Base-by-base conservation (phyloP, 2,888 invertebrate species). In the Diploptera punctata region DNA sequence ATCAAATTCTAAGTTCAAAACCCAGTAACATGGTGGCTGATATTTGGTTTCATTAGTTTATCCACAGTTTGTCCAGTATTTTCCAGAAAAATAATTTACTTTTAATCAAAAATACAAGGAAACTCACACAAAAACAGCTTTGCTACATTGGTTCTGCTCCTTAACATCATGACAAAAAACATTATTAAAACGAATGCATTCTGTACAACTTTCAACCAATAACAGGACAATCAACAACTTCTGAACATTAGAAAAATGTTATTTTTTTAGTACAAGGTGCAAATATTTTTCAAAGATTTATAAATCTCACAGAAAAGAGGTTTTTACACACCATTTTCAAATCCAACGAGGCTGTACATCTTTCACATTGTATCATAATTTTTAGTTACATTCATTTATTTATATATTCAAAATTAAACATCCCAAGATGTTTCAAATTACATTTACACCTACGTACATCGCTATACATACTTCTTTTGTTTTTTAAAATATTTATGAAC, bases 401-500 rank as follows among this genome's bases (percentile, higher is more conserved):
- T 65, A 47, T 13, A 65, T 65, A 65, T 47, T 65, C 65, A 65
- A 44, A 65, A 65, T 47, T 29, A n/a, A 47, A 26, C 65, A 65
- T 65, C 65, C 29, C 43, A 18, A 24, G 65, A 65, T 47, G n/a
- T 16, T 24, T 4, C 19, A 24, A 21, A 62, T 62, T n/a, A 47
- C 65, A 65, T 47, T 65, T 65, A 47, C 47, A 44, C 24, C 47
- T 65, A 65, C n/a, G n/a, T n/a, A n/a, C 65, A 65, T 38, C n/a
- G 47, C 60, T 65, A 65, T 10, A 65, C 60, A 31, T 65, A 47
- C 65, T 47, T 26, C n/a, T n/a, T 19, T 31, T 44, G n/a, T n/a
- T 26, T 65, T 61, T 65, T 65, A 65, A 65, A 65, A 65, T 65
- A 65, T 24, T 47, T 65, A 65, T 65, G 65, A 65, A 65, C 65